Evolutionary conservation across 2,113 vertebrate species (phyloP).

Genomic region (Neogale vison): DNA sequence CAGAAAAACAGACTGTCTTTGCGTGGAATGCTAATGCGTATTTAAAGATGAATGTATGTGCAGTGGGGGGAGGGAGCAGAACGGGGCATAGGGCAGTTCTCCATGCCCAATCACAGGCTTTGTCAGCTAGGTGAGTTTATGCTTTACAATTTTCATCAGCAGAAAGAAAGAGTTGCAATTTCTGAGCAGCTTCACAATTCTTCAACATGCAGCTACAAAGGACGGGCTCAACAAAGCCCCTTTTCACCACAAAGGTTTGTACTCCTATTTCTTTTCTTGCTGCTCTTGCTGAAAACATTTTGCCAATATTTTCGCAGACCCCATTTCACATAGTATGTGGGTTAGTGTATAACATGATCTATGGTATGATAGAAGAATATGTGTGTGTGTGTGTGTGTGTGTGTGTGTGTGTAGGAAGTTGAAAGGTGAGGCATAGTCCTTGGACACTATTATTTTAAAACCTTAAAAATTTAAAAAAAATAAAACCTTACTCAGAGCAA

Average conservation of each 20-base stretch:
- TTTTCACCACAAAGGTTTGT: conserved; percentile 8
- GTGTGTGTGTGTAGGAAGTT: neutral
- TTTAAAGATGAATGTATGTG: conserved; percentile 49
- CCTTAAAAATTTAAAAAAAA: neutral
- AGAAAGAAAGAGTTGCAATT: neutral
- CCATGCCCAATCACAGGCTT: neutral
- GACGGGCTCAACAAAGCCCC: neutral
- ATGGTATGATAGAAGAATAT: neutral
- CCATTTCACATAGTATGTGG: neutral
- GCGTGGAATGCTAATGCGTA: neutral
- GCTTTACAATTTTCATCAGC: conserved; percentile 48
- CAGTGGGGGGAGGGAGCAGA: neutral
- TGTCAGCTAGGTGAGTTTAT: conserved; percentile 20
- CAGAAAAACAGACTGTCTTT: neutral
- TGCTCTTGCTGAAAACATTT: neutral
- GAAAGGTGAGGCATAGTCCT: neutral
- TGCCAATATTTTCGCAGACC: conserved; percentile 20
- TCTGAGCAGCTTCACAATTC: conserved; percentile 45
- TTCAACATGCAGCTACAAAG: neutral
- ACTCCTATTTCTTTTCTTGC: neutral
- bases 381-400: neutral
- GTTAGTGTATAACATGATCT: neutral
- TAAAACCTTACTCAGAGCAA: neutral
- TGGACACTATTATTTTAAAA: neutral
- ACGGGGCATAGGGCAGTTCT: neutral